Evolutionary conservation across 30 jellyfish, hydroid and myxozoan genomes (phyloP).

Genomic region (Hydractinia echinata): DNA sequence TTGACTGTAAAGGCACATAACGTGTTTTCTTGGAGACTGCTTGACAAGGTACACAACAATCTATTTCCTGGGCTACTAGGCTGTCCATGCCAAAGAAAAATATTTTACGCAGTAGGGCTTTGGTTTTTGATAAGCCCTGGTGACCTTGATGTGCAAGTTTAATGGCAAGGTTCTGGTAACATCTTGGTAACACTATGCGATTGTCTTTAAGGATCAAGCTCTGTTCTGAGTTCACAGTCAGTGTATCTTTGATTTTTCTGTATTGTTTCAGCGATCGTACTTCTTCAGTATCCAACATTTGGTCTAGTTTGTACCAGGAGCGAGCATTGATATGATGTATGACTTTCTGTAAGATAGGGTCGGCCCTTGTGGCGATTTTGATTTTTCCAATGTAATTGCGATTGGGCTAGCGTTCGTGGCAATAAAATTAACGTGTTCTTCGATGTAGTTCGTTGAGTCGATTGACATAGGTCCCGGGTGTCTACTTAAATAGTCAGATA

Average conservation of each 20-base stretch:
- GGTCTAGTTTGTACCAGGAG: too few species aligned
- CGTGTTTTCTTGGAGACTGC: constrained; percentile 27
- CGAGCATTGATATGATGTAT: background rate
- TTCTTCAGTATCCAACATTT: too few species aligned
- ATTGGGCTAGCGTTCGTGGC: background rate
- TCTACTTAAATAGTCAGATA: background rate
- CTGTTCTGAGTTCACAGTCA: too few species aligned
- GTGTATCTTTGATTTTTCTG: too few species aligned
- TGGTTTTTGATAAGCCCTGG: constrained; percentile 48
- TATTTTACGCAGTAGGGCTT: constrained; percentile 32
- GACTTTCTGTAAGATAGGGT: background rate
- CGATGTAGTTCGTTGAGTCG: background rate
- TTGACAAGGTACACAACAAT: constrained; percentile 46
- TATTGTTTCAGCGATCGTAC: too few species aligned
- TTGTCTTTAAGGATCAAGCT: too few species aligned
- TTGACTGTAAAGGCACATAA: constrained; percentile 5
- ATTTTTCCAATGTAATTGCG: too few species aligned
- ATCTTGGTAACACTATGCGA: background rate
- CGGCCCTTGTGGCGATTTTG: too few species aligned
- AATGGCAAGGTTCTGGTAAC: background rate
- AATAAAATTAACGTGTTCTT: background rate
- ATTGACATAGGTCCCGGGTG: background rate
- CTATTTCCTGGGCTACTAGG: constrained; percentile 7
- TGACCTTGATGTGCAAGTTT: constrained; percentile 47
- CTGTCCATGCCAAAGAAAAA: constrained; percentile 39